These are phyloP conservation scores for Mus caroli DNA, from an alignment of 2,797 vertebrate genomes.

Conservation along the genomic window DNA sequence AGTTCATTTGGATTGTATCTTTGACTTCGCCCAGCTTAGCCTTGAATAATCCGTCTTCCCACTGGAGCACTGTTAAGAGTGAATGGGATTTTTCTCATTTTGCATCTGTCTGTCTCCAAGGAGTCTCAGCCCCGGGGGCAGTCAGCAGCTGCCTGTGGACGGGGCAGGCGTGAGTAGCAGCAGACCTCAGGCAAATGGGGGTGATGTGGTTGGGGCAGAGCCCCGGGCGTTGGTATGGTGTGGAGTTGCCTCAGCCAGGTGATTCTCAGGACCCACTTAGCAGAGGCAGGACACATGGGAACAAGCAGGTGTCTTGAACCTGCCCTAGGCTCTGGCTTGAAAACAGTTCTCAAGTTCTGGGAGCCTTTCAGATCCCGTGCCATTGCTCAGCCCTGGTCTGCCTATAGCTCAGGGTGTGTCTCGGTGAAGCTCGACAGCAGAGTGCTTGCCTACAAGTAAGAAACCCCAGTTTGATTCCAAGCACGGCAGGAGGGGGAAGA, in stretches of 20 bases:
- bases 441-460: not conserved
- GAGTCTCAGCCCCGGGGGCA: not conserved
- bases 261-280: not conserved
- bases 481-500: no score
- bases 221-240: rapidly evolving
- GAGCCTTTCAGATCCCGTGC: not conserved
- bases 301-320: not conserved
- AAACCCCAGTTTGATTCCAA: not conserved
- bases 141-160: not conserved
- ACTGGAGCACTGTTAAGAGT: not conserved
- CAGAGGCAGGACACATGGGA: not conserved
- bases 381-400: not conserved
- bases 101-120: not conserved
- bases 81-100: not conserved
- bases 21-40: not conserved
- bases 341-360: not conserved
- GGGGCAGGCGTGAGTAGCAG: no score
- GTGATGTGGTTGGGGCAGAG: not conserved
- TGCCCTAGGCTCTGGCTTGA: not conserved
- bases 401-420: not conserved
- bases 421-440: not conserved
- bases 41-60: not conserved
- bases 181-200: not conserved
- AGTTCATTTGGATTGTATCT: not conserved
- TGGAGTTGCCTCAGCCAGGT: not conserved